Evolutionary conservation across 37 sponge, comb jelly and placozoan genomes (phyloP).

Genomic region (Chondrosia reniformis): DNA sequence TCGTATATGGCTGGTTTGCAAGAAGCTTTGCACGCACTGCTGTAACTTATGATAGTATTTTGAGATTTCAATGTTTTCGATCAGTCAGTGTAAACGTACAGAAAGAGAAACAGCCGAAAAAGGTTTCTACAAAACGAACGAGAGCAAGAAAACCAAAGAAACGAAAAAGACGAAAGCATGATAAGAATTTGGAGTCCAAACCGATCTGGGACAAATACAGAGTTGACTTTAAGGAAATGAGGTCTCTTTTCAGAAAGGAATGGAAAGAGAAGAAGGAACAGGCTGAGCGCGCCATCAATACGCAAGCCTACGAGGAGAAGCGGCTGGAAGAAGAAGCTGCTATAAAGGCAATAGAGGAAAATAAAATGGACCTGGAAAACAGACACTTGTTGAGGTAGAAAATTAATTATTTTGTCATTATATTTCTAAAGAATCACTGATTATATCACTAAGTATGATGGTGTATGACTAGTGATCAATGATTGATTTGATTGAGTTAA

Average conservation of each 20-base stretch:
- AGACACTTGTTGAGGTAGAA: no score
- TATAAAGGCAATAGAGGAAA: conserved; percentile 31
- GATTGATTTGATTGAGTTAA: no score
- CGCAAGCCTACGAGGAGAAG: conserved; percentile 46
- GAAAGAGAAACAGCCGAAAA: not conserved
- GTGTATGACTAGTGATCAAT: no score
- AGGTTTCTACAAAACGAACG: not conserved
- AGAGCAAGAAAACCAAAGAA: conserved; percentile 3
- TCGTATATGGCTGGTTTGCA: no score
- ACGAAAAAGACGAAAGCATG: no score
- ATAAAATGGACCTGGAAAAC: conserved; percentile 43
- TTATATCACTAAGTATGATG: no score
- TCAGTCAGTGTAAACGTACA: no score
- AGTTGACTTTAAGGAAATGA: not conserved
- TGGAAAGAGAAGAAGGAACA: conserved; percentile 2
- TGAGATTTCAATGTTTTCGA: no score
- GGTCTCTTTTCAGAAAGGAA: not conserved
- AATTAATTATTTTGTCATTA: no score
- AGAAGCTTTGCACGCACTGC: no score
- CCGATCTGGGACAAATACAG: not conserved
- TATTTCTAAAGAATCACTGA: no score
- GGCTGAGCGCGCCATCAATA: conserved; percentile 27
- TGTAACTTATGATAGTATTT: no score
- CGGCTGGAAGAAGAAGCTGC: conserved; percentile 33
- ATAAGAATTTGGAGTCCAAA: not conserved